A percentile compares a stretch with the other conserved stretches of the same genome.
phyloP scores from a whole-genome alignment of 1,140 invertebrate genomes.

The Choristoneura fumiferana region DNA sequence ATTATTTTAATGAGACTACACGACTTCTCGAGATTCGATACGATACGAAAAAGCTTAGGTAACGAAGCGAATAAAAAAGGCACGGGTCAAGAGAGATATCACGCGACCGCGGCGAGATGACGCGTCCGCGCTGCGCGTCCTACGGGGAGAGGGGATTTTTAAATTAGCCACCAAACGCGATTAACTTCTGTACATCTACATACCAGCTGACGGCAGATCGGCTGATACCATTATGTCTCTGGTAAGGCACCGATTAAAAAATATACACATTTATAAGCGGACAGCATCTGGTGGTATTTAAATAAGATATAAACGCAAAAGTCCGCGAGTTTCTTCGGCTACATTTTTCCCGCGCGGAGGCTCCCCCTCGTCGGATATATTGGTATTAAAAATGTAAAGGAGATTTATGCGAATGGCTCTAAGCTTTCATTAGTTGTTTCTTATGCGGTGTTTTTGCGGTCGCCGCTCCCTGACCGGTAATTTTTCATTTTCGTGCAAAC shows the following conservation, averaged over 20 bases:
- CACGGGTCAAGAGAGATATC: constrained; percentile 74
- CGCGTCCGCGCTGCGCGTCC: constrained; percentile 43
- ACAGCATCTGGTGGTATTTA: constrained; percentile 74
- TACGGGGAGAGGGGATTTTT: constrained; percentile 55
- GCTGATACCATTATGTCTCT: constrained; percentile 74
- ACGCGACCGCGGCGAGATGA: constrained; percentile 54
- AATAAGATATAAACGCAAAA: constrained; percentile 73
- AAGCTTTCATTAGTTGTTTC: constrained; percentile 77
- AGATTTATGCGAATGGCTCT: constrained; percentile 77
- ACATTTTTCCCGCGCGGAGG: constrained; percentile 56
- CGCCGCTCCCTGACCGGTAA: constrained; percentile 74
- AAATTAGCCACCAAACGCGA: constrained; percentile 70
- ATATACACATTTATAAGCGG: constrained; percentile 73
- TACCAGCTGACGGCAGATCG: constrained; percentile 75
- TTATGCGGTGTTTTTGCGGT: constrained; percentile 73
- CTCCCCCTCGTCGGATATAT: constrained; percentile 72
- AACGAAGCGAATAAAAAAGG: constrained; percentile 73
- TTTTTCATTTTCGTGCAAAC: constrained; percentile 74
- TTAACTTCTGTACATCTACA: constrained; percentile 67
- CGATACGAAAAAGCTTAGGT: constrained; percentile 74
- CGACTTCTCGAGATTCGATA: constrained; percentile 70
- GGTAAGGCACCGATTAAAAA: constrained; percentile 75
- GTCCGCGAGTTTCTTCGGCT: constrained; percentile 62
- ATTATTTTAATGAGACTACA: constrained; percentile 79
- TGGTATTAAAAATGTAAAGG: constrained; percentile 78